These are phyloP conservation scores for Papilio aristodemus DNA, from an alignment of 1,140 invertebrate genomes.

Conservation along the genomic window DNA sequence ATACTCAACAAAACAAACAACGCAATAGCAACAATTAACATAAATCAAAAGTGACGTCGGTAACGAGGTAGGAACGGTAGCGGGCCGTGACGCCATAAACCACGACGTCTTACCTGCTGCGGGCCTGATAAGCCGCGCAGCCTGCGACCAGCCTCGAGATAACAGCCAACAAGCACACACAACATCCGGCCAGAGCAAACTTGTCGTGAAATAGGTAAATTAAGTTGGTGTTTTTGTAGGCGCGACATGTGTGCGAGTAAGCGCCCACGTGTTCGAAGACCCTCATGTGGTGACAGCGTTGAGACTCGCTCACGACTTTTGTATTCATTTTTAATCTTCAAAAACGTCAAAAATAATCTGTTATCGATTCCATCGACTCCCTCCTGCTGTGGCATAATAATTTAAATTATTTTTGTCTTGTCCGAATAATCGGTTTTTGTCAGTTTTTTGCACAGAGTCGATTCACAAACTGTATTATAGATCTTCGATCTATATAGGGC, in stretches of 20 bases:
- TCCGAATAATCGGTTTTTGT: neutral
- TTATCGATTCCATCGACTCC: neutral
- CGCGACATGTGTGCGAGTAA: constrained; percentile 50
- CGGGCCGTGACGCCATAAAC: constrained; percentile 54
- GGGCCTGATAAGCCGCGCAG: constrained; percentile 58
- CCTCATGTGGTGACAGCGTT: constrained; percentile 31
- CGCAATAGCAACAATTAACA: constrained; percentile 14
- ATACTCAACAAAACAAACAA: constrained; percentile 17
- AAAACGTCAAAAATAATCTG: neutral
- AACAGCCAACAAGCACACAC: constrained; percentile 49
- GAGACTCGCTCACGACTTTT: neutral
- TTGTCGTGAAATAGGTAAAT: constrained; percentile 48
- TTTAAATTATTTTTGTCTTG: too few relatives aligned
- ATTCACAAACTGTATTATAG: neutral
- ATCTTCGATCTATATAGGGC: neutral
- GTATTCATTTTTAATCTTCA: neutral
- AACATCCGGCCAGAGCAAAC: constrained; percentile 62
- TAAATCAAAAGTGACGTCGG: constrained; percentile 4
- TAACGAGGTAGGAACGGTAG: constrained; percentile 49
- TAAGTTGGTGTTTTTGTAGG: constrained; percentile 47
- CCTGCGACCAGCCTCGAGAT: constrained; percentile 53
- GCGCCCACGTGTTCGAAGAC: constrained; percentile 37
- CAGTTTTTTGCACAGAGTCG: neutral
- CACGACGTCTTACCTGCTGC: constrained; percentile 52
- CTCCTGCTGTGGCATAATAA: too few relatives aligned